Evolutionary conservation across 2,797 vertebrate genomes (phyloP).

Genomic region (Antrozous pallidus): DNA sequence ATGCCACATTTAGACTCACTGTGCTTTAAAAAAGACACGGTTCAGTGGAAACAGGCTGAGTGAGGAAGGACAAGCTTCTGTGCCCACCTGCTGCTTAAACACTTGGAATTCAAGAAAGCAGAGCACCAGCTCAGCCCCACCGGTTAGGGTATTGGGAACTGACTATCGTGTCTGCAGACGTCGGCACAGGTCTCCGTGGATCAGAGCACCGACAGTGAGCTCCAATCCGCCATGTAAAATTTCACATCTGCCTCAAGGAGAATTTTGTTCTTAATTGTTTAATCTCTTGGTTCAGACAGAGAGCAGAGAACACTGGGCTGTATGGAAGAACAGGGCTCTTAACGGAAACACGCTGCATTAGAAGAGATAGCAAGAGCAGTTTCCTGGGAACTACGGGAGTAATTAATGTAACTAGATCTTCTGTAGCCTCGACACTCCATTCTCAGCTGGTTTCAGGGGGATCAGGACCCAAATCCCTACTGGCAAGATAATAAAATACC

Average conservation of each 20-base stretch:
- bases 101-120: neutral
- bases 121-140: neutral
- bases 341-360: neutral
- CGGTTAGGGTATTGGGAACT: rapidly evolving
- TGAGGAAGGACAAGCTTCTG: neutral
- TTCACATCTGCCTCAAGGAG: neutral
- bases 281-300: neutral
- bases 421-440: neutral
- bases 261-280: neutral
- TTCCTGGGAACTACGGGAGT: neutral
- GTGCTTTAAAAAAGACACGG: neutral
- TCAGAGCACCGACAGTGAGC: neutral
- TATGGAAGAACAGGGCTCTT: neutral
- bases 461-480: conserved; percentile 57
- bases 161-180: neutral
- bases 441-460: conserved; percentile 39
- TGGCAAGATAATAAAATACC: conserved; percentile 63
- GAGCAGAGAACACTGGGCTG: neutral
- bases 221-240: neutral
- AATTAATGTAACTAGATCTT: conserved; percentile 37
- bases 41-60: neutral
- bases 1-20: neutral
- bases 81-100: neutral
- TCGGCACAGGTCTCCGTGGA: neutral
- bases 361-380: neutral